Conservation (phyloP, 2,113 vertebrate species). For the Rhadina sibilatrix region DNA sequence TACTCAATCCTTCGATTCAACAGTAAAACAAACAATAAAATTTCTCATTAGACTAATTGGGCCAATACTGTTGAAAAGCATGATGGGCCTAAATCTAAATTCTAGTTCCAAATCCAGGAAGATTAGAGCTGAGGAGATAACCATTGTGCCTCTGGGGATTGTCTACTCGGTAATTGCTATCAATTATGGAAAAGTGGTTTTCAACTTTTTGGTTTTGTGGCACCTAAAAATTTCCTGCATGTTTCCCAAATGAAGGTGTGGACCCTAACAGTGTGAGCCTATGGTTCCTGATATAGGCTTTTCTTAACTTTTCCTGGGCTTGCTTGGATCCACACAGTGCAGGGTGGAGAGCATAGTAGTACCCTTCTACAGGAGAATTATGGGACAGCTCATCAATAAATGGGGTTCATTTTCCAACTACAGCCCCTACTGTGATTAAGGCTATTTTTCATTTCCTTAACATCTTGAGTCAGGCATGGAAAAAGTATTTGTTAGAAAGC, state of each 20-base stretch:
- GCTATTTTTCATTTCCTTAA: slow-evolving; percentile 19
- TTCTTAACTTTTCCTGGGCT: neutral
- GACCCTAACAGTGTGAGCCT: neutral
- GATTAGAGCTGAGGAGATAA: neutral
- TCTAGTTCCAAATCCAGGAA: neutral
- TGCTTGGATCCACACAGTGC: neutral
- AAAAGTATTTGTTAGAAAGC: neutral
- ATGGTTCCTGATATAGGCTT: neutral
- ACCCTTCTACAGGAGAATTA: neutral
- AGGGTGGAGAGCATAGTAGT: neutral
- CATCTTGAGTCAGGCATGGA: neutral
- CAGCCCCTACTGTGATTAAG: neutral
- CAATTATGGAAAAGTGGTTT: neutral
- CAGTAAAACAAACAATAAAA: slow-evolving; percentile 46
- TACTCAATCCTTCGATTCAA: slow-evolving; percentile 24
- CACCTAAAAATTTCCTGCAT: neutral
- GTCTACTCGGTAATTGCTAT: neutral
- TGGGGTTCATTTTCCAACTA: neutral
- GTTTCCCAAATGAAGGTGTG: neutral
- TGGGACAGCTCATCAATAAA: neutral
- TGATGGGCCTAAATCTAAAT: neutral
- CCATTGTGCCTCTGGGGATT: neutral
- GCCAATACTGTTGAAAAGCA: neutral
- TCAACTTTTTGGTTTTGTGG: neutral
- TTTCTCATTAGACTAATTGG: slow-evolving; percentile 52